Percentiles rank a stretch among this genome's conserved stretches.
Conservation (phyloP, 1,140 invertebrate genomes). For the Bathynomus jamesi region DNA sequence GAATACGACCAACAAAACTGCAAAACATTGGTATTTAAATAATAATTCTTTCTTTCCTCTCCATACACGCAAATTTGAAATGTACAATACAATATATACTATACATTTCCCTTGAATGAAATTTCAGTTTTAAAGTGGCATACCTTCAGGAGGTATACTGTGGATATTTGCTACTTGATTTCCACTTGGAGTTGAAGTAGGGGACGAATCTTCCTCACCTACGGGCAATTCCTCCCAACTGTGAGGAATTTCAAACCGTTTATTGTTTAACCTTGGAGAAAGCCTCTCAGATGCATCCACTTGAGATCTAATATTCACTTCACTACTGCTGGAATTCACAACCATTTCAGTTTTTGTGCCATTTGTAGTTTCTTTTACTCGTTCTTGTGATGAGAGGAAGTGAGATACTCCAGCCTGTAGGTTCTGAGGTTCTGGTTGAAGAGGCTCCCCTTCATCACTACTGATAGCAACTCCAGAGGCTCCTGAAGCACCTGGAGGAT, state of each 20-base stretch:
- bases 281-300: background rate
- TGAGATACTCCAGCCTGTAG: background rate
- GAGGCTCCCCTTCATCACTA: background rate
- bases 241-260: background rate
- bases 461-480: background rate
- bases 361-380: no score
- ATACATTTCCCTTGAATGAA: background rate
- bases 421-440: background rate
- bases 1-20: constrained; percentile 78
- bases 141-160: constrained; percentile 38
- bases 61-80: background rate
- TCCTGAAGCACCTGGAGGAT: background rate
- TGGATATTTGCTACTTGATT: constrained; percentile 37
- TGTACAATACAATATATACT: background rate
- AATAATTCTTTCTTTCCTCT: background rate
- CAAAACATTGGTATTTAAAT: constrained; percentile 41
- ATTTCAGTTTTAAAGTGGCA: background rate
- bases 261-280: background rate
- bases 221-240: background rate
- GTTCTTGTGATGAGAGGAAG: background rate
- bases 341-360: background rate
- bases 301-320: background rate
- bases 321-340: background rate
- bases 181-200: background rate
- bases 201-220: background rate